Base-by-base conservation (phyloP, 2,797 vertebrate species). In the Pelobates cultripes region DNA sequence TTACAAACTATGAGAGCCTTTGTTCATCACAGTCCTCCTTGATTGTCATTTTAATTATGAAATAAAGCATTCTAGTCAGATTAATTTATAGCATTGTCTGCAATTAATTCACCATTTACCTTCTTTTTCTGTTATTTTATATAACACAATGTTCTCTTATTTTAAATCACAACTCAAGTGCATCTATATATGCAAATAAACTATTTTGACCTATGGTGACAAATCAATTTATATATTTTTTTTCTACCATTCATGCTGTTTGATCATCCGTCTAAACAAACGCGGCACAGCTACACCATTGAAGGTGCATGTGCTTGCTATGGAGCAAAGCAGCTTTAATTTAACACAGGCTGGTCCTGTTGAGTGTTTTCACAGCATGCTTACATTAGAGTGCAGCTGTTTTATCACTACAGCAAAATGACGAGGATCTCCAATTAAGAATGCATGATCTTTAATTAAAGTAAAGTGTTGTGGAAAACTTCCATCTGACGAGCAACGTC, bases 341-440 rank as follows among this genome's bases (percentile, higher is more conserved):
- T 71, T 77, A 71, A 75, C 71, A 43, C 75, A 78, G 77, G 17
- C 66, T 51, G 71, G 75, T 78, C 45, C 41, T 74, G 72, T 75
- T 53, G 67, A 79, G 77, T 84, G 82, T 83, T 79, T 79, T 79
- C 57, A 71, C 82, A 84, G 66, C 77, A 79, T 79, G 77, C 73
- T 72, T 67, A 72, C 67, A 79, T 79, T 83, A 71, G 44, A 66
- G 15, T 45, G 60, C 82, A 84, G 77, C 77, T 84, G 82, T 84
- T 76, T 44, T 55, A 67, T 57, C 53, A 67, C 60, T 84, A 57
- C 66, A 71, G 77, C 73, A 73, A 73, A 42, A 57, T 42, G 73
- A 63, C 64, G 55, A 55, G 43, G 40, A 66, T 76, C 74, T 72
- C 61, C 68, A 55, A 63, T 77, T 70, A 43, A 66, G 45, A n/a